Base-by-base conservation (phyloP, 1,140 invertebrate species). In the Pteromalus puparum region DNA sequence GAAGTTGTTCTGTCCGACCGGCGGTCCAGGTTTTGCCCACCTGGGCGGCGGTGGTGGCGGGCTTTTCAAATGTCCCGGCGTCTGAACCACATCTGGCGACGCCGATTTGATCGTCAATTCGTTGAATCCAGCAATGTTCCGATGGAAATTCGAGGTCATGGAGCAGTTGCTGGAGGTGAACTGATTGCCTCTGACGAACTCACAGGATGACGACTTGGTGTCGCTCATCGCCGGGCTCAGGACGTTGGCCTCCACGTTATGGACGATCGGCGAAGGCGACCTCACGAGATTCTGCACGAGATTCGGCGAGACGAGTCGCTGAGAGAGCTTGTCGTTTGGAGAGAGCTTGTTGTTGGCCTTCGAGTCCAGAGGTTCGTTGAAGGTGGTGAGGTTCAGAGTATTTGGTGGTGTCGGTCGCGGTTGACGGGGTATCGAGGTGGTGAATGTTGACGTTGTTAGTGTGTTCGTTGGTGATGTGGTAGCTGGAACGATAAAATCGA, bases 381-480 rank as follows among this genome's bases (percentile, higher is more conserved):
- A 93, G 6, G 90, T 92, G 53, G 91, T 94, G 81, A 97, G 93
- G 92, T 97, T 97, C 85, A 97, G 91, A 24, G 97, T 97, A 89
- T 97, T 97, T 7, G 97, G 97, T 86, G 96, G 96, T 82, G 96
- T 96, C 0, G 96, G 96, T 88, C 96, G 93, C n/a, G 95, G 95
- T 65, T 95, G 95, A 89, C 95, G 89, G 6, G 92, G 91, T 78
- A 90, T 86, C 76, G 91, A 91, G 28, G 90, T 89, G 2, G 85
- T 88, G 46, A 93, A 91, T 28, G 91, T 92, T 15, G 91, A 91
- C 13, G 89, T 90, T n/a, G 89, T 89, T 38, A 90, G 81, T 2
- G 90, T 89, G 73, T 90, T 91, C 34, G 90, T 91, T 12, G 92
- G 90, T 21, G 91, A 91, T 4, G 89, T 86, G 38, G 87, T 90